Evolutionary conservation across 1,140 invertebrate genomes (phyloP), one percentile per base, ranked within the genome.

Genomic region (Vanessa atalanta): DNA sequence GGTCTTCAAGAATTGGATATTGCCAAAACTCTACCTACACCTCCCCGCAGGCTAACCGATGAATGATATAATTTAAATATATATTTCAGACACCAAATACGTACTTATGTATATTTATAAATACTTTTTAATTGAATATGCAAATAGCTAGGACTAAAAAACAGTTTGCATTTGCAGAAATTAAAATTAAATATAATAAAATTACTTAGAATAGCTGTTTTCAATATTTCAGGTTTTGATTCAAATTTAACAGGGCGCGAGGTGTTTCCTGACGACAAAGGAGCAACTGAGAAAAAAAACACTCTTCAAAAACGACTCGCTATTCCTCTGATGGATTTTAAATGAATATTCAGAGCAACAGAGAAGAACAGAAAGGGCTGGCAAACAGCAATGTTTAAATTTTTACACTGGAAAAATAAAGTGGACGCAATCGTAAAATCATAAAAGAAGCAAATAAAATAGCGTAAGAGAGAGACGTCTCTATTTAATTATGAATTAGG

Each of bases 401-500:
- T 85, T 83, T 70, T 85, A 79, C 76, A 85, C 82, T 57, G 51
- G 72, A 80, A 81, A 75, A 57, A 57, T 23, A 89, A 88, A 84
- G 75, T 79, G 77, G 65, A 78, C 80, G 80, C 81, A 86, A 90
- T 91, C 80, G 86, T 79, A 81, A 88, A 57, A 87, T 85, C 87
- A 65, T 37, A 89, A 88, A 89, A 90, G 87, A 87, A 84, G 83
- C 85, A 89, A 89, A 89, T 89, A 92, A 90, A 91, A 90, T 90
- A 90, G 80, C 80, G 81, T 82, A 69, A 75, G 79, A 79, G 82
- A 85, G 88, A 85, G 84, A 88, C 80, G 88, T 85, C 84, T 83
- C 88, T 89, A 87, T 90, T 92, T 92, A 92, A 92, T 92, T 92
- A 91, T 92, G 88, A 92, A 92, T 92, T 90, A 92, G 84, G 85